phyloP scores from a whole-genome alignment of 2,113 vertebrate genomes.

The Ctenodactylus gundi region DNA sequence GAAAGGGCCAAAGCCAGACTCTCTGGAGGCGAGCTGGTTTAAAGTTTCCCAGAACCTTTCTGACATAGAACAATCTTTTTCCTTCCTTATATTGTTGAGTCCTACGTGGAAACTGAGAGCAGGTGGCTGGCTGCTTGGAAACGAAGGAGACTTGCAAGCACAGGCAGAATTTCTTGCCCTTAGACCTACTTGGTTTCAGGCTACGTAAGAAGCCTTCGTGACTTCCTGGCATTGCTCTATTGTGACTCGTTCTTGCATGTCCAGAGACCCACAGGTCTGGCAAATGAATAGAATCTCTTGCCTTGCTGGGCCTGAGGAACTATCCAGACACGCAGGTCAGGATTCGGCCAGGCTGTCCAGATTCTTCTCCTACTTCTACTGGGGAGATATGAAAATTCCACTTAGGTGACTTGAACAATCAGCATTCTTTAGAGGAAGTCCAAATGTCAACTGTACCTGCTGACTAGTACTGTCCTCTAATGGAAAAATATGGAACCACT shows the following conservation, averaged over 20 bases:
- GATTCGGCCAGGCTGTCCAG: not conserved
- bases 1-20: not conserved
- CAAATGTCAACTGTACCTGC: not conserved
- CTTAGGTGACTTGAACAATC: not conserved
- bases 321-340: not conserved
- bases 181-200: not conserved
- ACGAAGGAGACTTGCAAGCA: slow-evolving; percentile 7
- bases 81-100: not conserved
- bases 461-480: not conserved
- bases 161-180: not conserved
- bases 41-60: slow-evolving; percentile 44
- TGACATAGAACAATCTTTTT: slow-evolving; percentile 12
- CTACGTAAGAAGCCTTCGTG: not conserved
- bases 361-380: not conserved
- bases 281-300: not conserved
- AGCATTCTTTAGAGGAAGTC: not conserved
- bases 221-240: not conserved
- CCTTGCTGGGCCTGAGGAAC: not conserved
- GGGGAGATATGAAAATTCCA: not conserved
- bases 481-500: not conserved
- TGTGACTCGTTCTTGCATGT: not conserved
- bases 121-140: not conserved
- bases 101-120: not conserved
- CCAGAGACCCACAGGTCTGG: not conserved
- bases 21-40: not conserved